phyloP scores from a whole-genome alignment of 2,797 vertebrate genomes.

The Gallirallus australis region DNA sequence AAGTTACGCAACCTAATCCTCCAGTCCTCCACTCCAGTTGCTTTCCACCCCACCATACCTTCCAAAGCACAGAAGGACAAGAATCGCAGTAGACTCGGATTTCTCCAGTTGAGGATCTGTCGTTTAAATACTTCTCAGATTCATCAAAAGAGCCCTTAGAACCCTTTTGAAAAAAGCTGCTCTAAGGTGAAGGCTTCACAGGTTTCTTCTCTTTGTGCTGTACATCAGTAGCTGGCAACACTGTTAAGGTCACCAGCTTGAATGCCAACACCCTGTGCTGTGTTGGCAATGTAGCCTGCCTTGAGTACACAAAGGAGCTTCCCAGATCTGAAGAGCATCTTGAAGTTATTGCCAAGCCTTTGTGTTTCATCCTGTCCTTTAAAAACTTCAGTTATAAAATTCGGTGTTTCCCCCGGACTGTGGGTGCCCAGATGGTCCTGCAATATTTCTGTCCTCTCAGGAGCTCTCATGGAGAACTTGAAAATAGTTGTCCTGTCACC shows the following conservation, averaged over 20 bases:
- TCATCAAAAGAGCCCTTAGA: background rate
- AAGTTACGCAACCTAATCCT: background rate
- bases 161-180: background rate
- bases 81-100: background rate
- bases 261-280: rapidly evolving
- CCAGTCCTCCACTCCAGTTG: background rate
- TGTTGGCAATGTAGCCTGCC: background rate
- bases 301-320: background rate
- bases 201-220: background rate
- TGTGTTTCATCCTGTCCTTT: background rate
- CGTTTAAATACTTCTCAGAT: background rate
- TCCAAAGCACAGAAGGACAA: background rate
- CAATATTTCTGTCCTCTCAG: background rate
- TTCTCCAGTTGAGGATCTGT: background rate
- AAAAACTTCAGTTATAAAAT: background rate
- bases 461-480: background rate
- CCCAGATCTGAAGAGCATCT: background rate
- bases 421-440: background rate
- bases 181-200: background rate
- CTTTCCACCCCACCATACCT: background rate
- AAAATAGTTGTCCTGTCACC: background rate
- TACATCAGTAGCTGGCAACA: background rate
- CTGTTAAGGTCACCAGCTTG: background rate
- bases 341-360: background rate
- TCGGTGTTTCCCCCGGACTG: background rate